Evolutionary conservation across 2,113 vertebrate species (phyloP).

Genomic region (Clarias macrocephalus): DNA sequence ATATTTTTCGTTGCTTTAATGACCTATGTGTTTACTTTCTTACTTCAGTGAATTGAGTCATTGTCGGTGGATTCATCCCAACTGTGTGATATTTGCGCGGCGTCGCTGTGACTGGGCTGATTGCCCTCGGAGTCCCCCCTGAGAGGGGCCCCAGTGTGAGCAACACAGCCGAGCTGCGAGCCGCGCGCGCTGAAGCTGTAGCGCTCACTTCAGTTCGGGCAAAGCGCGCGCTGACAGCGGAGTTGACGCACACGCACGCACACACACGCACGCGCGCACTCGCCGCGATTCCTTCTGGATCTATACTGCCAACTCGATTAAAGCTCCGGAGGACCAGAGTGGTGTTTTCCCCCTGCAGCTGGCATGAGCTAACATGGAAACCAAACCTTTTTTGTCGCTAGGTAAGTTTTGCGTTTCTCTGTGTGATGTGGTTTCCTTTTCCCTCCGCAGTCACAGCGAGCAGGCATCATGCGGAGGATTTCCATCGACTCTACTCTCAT

Average conservation of each 20-base stretch:
- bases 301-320: slow-evolving; percentile 14
- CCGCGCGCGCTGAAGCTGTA: background rate
- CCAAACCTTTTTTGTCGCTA: slow-evolving; percentile 62
- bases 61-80: background rate
- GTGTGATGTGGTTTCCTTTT: slow-evolving; percentile 28
- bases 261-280: background rate
- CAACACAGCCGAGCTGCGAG: background rate
- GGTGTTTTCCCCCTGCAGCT: slow-evolving; percentile 47
- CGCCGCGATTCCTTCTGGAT: slow-evolving; percentile 45
- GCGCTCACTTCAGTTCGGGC: slow-evolving; percentile 35
- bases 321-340: slow-evolving; percentile 16
- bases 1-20: background rate
- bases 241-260: slow-evolving; percentile 18
- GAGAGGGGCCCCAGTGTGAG: slow-evolving; percentile 42
- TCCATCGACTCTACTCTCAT: background rate
- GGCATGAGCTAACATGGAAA: slow-evolving; percentile 66
- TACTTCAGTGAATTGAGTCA: background rate
- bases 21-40: background rate
- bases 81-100: background rate
- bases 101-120: slow-evolving; percentile 8
- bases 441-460: background rate
- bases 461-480: slow-evolving; percentile 16
- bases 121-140: slow-evolving; percentile 48
- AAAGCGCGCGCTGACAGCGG: slow-evolving; percentile 50
- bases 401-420: slow-evolving; percentile 54